Evolutionary conservation across 2,797 vertebrate species (phyloP), one percentile per base, ranked within the genome.

Genomic region (Heliangelus exortis): DNA sequence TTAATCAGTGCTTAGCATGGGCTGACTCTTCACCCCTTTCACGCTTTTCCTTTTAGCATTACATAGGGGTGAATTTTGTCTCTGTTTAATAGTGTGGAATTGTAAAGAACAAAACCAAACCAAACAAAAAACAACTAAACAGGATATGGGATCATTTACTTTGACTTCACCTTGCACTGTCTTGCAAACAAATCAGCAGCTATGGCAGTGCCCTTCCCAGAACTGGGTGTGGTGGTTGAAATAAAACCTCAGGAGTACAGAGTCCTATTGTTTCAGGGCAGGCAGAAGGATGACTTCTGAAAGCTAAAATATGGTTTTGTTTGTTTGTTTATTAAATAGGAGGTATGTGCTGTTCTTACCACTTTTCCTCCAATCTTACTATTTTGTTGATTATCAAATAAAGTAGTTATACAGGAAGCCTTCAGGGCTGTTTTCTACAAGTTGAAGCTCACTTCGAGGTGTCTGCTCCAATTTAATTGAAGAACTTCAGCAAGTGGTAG

Each of bases 141-240:
- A 87, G 88, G 81, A 93, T 92, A 69, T 53, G 79, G 67, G 68
- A 91, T 71, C 45, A 47, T 81, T 91, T 92, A 81, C 69, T 95
- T 87, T 75, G 91, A 84, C 73, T 95, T 95, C 84, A 93, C 94
- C 90, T 96, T 87, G 85, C 74, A 73, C 89, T 92, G 75, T 79
- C 87, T 92, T 96, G 93, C 90, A 93, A 95, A 94, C 89, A 79
- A 72, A 90, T 96, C 94, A 90, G 86, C 0, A 0, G 62, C 90
- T 92, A 65, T 96, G 51, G 0, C 36, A 26, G 63, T 79, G 92
- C 90, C 88, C 89, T 96, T 96, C 92, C 94, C 90, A 95, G 93
- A 95, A 89, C 65, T 91, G 94, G 95, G 94, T 95, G 95, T 95
- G 96, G 95, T 92, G 76, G 39, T 29, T 87, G 90, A 76, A 95